Evolutionary conservation across 2,797 vertebrate species (phyloP).

Genomic region (Choloepus didactylus): DNA sequence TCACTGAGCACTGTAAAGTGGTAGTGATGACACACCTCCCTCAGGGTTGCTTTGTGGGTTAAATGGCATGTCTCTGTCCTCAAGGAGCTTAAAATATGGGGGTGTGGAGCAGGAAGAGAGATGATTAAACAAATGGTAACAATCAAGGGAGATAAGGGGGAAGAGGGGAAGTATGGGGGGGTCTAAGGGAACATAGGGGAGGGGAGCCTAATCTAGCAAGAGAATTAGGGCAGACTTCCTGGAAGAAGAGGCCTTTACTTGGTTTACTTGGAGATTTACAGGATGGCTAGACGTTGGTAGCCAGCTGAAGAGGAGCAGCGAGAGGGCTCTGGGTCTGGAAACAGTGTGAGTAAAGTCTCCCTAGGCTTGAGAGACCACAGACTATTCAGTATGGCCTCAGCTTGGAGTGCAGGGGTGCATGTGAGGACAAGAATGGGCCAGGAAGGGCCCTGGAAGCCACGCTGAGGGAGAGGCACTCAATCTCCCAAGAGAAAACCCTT

Average conservation of each 20-base stretch:
- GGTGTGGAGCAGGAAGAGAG: background rate
- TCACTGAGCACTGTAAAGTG: background rate
- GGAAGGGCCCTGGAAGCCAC: background rate
- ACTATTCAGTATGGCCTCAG: no score
- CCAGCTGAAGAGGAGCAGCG: background rate
- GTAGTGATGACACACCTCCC: background rate
- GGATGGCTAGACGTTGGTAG: background rate
- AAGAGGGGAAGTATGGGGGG: accelerated
- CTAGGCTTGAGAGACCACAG: background rate
- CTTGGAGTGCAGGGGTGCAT: background rate
- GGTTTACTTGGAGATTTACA: background rate
- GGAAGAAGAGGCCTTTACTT: background rate
- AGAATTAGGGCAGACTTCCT: background rate
- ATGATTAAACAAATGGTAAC: accelerated
- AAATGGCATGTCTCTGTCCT: background rate
- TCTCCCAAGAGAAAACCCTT: background rate
- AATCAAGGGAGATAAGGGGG: background rate
- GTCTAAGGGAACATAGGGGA: background rate
- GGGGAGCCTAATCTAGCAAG: background rate
- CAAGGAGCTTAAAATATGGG: background rate
- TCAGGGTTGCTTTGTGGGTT: background rate
- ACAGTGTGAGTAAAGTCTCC: no score
- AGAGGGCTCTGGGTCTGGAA: background rate
- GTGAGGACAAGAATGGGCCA: background rate
- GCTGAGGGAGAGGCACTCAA: background rate